Base-by-base conservation (phyloP, 2,888 invertebrate genomes). In the Pheosia tremula region DNA sequence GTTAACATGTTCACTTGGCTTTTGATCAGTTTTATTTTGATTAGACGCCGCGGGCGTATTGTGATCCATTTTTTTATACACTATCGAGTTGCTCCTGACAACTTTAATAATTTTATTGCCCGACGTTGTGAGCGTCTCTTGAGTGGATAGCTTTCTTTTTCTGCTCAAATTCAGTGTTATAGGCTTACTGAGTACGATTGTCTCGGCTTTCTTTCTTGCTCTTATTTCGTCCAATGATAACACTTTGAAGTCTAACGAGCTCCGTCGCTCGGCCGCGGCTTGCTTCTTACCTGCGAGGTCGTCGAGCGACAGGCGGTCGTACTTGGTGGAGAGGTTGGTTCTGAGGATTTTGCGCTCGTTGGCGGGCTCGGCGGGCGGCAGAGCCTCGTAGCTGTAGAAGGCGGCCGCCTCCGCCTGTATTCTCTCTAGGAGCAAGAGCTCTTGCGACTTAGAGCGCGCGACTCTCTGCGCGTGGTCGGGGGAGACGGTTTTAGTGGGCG, bases 401-500 rank as follows among this genome's bases (percentile, higher is more conserved):
- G 96, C 96, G 6, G 96, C 96, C 0, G 96, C 95, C 82, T 96
- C 96, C 0, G 95, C 96, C 82, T 96, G 96, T 64, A 96, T 95
- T 77, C 94, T 94, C 88, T 96, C 96, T 59, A 96, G 89, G 56
- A 95, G 94, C 68, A 96, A 94, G 74, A 96, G 95, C 83, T 96
- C 97, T 81, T 96, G 94, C 0, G 96, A 95, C 91, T 96, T 96
- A 67, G 95, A 89, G 69, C 90, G 88, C 55, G 88, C 85, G 50
- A 80, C 75, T 63, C 71, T 70, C 66, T 77, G 80, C 55, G 83
- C 84, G 57, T 86, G 88, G 55, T 89, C 91, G 39, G 84, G 69
- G 68, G 90, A 87, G 62, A 83, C 86, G 61, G 84, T 84, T 80
- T 94, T 94, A 67, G 90, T 91, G 66, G 96, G 96, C 71, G 95